These are phyloP conservation scores for Triplophysa siluroides DNA, from an alignment of 2,113 vertebrate species.

Conservation along the genomic window DNA sequence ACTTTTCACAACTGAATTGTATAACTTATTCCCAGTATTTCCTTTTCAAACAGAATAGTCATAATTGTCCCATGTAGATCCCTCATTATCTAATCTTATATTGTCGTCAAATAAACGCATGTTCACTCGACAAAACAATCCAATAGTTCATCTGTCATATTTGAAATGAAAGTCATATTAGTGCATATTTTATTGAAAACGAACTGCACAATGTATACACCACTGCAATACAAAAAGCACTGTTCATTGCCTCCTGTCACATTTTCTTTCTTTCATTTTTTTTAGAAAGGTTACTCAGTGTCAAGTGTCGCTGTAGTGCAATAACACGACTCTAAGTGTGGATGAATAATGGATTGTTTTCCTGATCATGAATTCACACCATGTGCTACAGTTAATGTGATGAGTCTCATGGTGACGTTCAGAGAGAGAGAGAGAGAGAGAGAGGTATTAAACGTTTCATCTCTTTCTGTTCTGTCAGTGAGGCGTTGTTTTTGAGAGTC, in stretches of 20 bases:
- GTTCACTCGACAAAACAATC: neutral
- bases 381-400: constrained; percentile 12
- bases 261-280: neutral
- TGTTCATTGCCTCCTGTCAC: neutral
- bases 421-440: neutral
- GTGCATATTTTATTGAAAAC: neutral
- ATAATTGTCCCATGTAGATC: neutral
- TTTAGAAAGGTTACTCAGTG: neutral
- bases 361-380: neutral
- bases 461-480: constrained; percentile 70
- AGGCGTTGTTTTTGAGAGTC: constrained; percentile 70
- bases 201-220: constrained; percentile 2
- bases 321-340: constrained; percentile 11
- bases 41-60: neutral
- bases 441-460: constrained; percentile 26
- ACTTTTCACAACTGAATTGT: neutral
- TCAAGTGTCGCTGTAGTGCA: constrained; percentile 1
- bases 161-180: neutral
- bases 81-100: neutral
- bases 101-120: constrained; percentile 13
- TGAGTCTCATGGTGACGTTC: constrained; percentile 27
- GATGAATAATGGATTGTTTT: constrained; percentile 13
- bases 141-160: constrained; percentile 14
- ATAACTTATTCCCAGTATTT: neutral
- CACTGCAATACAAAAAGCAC: constrained; percentile 2